Percentiles rank a stretch among this genome's conserved stretches.
Evolutionary conservation across 2,113 vertebrate species (phyloP).

Genomic region (Monopterus albus): DNA sequence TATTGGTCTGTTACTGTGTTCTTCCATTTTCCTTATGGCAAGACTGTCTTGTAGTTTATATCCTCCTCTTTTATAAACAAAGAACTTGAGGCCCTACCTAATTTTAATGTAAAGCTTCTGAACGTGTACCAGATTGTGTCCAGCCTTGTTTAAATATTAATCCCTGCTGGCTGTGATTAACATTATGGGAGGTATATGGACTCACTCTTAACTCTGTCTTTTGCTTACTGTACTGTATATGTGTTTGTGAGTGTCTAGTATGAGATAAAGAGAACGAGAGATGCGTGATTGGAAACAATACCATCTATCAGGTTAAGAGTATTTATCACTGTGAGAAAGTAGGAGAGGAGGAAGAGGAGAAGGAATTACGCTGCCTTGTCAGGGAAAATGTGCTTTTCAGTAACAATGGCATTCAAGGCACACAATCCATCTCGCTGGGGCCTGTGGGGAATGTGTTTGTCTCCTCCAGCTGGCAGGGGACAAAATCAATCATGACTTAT

Average conservation of each 20-base stretch:
- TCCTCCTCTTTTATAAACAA: slow-evolving; percentile 20
- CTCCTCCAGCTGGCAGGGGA: slow-evolving; percentile 70
- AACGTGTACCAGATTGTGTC: slow-evolving; percentile 26
- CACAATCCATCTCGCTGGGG: slow-evolving; percentile 69
- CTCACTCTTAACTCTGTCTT: not conserved
- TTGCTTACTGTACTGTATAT: slow-evolving; percentile 4
- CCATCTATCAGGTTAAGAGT: slow-evolving; percentile 65
- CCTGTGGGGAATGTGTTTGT: slow-evolving; percentile 69
- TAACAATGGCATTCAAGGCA: slow-evolving; percentile 66
- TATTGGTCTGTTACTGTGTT: slow-evolving; percentile 20
- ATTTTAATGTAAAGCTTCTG: slow-evolving; percentile 27
- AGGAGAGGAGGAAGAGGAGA: slow-evolving; percentile 57
- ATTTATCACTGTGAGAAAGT: slow-evolving; percentile 64
- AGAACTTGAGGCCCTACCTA: not conserved
- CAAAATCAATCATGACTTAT: slow-evolving; percentile 78
- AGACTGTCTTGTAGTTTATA: slow-evolving; percentile 14
- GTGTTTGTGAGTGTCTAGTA: slow-evolving; percentile 34
- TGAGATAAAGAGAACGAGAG: slow-evolving; percentile 35
- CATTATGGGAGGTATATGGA: not conserved
- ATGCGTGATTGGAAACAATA: slow-evolving; percentile 66
- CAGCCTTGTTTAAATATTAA: slow-evolving; percentile 18
- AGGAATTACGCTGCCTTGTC: slow-evolving; percentile 67
- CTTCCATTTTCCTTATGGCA: slow-evolving; percentile 6
- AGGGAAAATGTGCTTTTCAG: slow-evolving; percentile 76
- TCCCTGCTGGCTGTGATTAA: slow-evolving; percentile 36